Evolutionary conservation across 2,797 vertebrate species (phyloP).

Genomic region (Poecilia wingei): DNA sequence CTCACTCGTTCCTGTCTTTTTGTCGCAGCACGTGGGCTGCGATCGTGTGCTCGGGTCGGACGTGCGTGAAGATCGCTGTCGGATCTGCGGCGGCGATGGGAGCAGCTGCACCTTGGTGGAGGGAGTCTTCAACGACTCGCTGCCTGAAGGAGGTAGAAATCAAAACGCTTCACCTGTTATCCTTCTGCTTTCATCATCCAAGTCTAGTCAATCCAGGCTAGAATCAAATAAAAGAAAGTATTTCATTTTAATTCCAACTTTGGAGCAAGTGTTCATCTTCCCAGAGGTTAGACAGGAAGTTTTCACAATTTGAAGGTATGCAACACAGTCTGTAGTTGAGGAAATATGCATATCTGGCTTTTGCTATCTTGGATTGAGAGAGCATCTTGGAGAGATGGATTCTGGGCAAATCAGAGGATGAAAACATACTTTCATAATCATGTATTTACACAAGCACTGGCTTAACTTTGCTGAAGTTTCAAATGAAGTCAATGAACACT

Average conservation of each 20-base stretch:
- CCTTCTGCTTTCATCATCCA: background rate
- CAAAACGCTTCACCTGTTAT: constrained; percentile 5
- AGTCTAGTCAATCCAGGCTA: background rate
- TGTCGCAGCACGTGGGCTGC: constrained; percentile 92
- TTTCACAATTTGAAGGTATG: constrained; percentile 40
- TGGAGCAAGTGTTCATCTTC: constrained; percentile 21
- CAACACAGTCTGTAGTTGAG: constrained; percentile 50
- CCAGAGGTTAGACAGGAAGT: constrained; percentile 36
- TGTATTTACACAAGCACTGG: constrained; percentile 17
- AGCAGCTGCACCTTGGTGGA: constrained; percentile 92
- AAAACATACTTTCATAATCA: constrained; percentile 49
- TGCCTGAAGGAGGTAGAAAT: constrained; percentile 88
- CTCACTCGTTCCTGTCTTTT: constrained; percentile 42
- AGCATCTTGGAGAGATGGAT: constrained; percentile 52
- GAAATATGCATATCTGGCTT: constrained; percentile 58
- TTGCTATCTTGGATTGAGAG: constrained; percentile 35
- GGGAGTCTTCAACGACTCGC: constrained; percentile 90
- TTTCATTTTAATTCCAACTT: constrained; percentile 17
- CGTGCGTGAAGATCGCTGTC: constrained; percentile 92
- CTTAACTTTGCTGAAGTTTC: constrained; percentile 2
- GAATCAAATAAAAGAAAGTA: background rate
- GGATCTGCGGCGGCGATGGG: constrained; percentile 92
- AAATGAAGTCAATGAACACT: background rate
- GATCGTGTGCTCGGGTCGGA: constrained; percentile 94
- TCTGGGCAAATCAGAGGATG: constrained; percentile 51